Evolutionary conservation across 2,797 vertebrate genomes (phyloP), one percentile per base, ranked within the genome.

Genomic region (Staurois parvus): DNA sequence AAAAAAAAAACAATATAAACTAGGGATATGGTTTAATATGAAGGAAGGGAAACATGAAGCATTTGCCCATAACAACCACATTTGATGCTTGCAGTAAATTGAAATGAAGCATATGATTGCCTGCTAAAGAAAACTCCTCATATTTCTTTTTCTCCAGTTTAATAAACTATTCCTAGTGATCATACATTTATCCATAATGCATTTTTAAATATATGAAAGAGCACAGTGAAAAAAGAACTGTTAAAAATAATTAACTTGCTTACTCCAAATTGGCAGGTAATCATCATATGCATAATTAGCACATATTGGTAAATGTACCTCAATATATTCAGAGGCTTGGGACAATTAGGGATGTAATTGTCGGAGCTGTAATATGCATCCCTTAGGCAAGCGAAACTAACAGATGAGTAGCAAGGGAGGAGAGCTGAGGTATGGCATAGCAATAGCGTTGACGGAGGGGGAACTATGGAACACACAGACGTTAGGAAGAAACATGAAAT

Each of bases 351-450:
- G 59, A 66, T 66, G 24, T 78, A 66, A 78, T 78, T 66, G 32
- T 78, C 76, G 30, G 59, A 21, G 52, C 37, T 78, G 59, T 78
- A 64, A 78, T 78, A 78, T 78, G 59, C 59, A 78, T 78, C 59
- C 78, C 78, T 72, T 68, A 69, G 76, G 59, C 76, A 66, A 62
- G 76, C 28, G 32, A 66, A 76, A n/a, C 3, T 3, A 19, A 26
- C 24, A 66, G 76, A 66, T 34, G 21, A 64, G 15, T 76, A 76
- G n/a, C 56, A 28, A 77, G 32, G 32, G 56, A 40, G 40, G 30
- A 52, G 45, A 76, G 48, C 8, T 17, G 29, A 32, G 28, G 59
- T 34, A 66, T n/a, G 6, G 56, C 48, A 76, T 21, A 40, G 76
- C 32, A 40, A n/a, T 4, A 59, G 2, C 17, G 19, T 17, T 42